These are phyloP conservation scores for Episyrphus balteatus DNA, from an alignment of 1,140 invertebrate species.

Conservation along the genomic window DNA sequence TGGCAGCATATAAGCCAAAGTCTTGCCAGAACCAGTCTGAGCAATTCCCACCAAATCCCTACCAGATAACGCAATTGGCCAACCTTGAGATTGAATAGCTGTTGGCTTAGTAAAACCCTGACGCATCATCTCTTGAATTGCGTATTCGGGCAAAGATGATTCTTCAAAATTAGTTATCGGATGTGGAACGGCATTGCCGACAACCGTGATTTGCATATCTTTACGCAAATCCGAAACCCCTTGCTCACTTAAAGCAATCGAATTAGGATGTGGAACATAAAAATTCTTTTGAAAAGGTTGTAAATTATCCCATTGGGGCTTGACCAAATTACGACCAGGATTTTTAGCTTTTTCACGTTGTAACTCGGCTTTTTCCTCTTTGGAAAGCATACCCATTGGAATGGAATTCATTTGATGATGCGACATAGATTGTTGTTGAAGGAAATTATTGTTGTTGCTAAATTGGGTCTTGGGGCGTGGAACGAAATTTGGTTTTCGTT, in stretches of 20 bases:
- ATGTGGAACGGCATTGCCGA: conserved; percentile 68
- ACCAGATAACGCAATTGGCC: conserved; percentile 87
- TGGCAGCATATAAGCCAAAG: conserved; percentile 73
- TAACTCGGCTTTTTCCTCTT: conserved; percentile 42
- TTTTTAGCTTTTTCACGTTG: conserved; percentile 53
- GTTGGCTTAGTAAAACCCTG: conserved; percentile 76
- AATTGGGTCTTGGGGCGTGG: conserved; percentile 30
- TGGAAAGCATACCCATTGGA: conserved; percentile 27
- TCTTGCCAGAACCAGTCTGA: conserved; percentile 88
- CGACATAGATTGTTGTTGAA: conserved; percentile 9
- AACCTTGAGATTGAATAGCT: conserved; percentile 78
- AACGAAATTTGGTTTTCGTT: conserved; percentile 27
- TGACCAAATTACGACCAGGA: conserved; percentile 66
- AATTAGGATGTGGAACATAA: conserved; percentile 73
- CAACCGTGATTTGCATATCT: conserved; percentile 75
- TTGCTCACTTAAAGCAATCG: conserved; percentile 53
- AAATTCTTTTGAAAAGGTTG: conserved; percentile 85
- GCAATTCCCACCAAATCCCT: conserved; percentile 91
- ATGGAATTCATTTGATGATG: conserved; percentile 23
- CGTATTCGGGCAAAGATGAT: conserved; percentile 74
- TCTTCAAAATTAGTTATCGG: conserved; percentile 84
- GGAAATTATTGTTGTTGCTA: conserved; percentile 14
- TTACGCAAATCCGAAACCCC: conserved; percentile 64
- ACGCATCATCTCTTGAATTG: conserved; percentile 68
- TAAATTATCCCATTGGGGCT: conserved; percentile 78